phyloP scores from a whole-genome alignment of 1,140 invertebrate species.

The Pararge aegeria region DNA sequence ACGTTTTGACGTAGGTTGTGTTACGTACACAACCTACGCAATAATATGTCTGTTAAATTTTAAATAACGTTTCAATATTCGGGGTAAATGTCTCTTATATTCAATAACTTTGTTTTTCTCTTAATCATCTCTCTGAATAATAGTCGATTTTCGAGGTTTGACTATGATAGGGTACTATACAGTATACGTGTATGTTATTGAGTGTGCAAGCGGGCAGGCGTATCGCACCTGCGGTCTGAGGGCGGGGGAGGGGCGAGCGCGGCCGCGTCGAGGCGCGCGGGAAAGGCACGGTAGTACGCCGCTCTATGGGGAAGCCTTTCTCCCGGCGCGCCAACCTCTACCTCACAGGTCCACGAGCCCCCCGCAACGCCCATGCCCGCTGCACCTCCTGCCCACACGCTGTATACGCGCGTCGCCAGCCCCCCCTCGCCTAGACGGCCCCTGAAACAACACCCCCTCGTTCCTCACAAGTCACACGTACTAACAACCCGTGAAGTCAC shows the following conservation, averaged over 20 bases:
- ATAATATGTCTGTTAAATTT: too few species aligned
- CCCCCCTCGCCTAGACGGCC: conserved; percentile 59
- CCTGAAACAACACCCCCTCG: conserved; percentile 43
- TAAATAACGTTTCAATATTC: too few species aligned
- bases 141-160: too few species aligned
- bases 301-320: conserved; percentile 86
- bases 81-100: too few species aligned
- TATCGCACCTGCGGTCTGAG: conserved; percentile 69
- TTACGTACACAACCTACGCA: too few species aligned
- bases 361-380: conserved; percentile 11
- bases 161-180: too few species aligned
- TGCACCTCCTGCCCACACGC: conserved; percentile 53
- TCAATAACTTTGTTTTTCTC: too few species aligned
- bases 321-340: conserved; percentile 87
- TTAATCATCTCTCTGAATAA: too few species aligned
- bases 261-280: conserved; percentile 89
- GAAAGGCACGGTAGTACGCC: conserved; percentile 89
- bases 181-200: neutral
- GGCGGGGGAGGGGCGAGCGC: conserved; percentile 89
- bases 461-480: neutral
- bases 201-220: conserved; percentile 5
- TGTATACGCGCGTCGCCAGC: conserved; percentile 56
- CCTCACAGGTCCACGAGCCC: conserved; percentile 81
- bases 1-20: too few species aligned
- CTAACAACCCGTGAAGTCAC: neutral